Percentiles rank a stretch among this genome's conserved stretches.
Conservation (phyloP, 2,888 invertebrate species). For the Camponotus fellah region DNA sequence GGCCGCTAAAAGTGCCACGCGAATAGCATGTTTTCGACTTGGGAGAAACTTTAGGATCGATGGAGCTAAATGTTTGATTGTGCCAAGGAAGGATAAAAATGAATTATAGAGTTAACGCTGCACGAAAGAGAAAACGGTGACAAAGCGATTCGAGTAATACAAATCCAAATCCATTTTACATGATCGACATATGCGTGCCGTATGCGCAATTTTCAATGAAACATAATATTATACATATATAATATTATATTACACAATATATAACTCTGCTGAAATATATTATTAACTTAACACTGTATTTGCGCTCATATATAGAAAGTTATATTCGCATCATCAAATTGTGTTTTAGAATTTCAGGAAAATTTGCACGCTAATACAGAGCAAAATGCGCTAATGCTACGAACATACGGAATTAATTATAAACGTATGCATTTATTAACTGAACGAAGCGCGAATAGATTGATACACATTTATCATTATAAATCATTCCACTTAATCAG, state of each 20-base stretch:
- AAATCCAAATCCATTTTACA: not conserved
- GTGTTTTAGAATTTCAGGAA: not conserved
- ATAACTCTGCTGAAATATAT: not conserved
- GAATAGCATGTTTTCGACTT: slow-evolving; percentile 45
- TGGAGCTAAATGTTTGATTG: slow-evolving; percentile 37
- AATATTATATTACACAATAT: not conserved
- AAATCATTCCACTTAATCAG: not conserved
- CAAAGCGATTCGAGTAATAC: not conserved
- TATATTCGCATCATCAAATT: slow-evolving; percentile 4
- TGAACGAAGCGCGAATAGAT: not conserved
- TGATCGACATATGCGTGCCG: not conserved
- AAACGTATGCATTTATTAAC: not conserved
- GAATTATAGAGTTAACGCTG: not conserved
- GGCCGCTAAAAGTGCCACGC: slow-evolving; percentile 29
- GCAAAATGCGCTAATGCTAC: not conserved
- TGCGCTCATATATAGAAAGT: slow-evolving; percentile 22
- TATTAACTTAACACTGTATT: slow-evolving; percentile 7
- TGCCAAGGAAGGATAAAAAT: slow-evolving; percentile 4
- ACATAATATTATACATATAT: slow-evolving; percentile 16
- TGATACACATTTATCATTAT: too few species aligned
- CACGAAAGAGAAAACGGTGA: not conserved
- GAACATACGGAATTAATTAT: too few species aligned
- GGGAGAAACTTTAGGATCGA: slow-evolving; percentile 21
- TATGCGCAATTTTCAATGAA: not conserved
- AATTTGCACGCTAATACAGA: not conserved